These are phyloP conservation scores for Megaptera novaeangliae DNA, from an alignment of 2,113 vertebrate species.

Conservation along the genomic window DNA sequence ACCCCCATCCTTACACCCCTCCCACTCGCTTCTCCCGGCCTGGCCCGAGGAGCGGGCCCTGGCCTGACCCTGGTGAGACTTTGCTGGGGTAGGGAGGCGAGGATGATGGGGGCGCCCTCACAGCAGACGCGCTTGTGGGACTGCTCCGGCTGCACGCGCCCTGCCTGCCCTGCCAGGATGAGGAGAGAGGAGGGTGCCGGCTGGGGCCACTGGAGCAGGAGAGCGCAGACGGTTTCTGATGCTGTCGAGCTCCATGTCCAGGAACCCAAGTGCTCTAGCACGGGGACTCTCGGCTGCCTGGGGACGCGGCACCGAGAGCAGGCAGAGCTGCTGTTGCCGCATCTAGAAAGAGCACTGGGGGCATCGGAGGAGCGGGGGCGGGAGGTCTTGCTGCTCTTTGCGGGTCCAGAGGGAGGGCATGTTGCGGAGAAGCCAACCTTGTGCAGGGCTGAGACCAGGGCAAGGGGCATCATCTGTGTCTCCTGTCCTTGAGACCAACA, in stretches of 20 bases:
- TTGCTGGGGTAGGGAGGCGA: not conserved
- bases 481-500: rapidly evolving
- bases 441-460: not conserved
- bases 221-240: slow-evolving; percentile 13
- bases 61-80: not conserved
- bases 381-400: not conserved
- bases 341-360: not conserved
- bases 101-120: not conserved
- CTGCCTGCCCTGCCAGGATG: not conserved
- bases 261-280: not conserved
- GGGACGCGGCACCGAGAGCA: not conserved
- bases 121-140: not conserved
- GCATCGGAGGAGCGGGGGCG: not conserved
- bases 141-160: not conserved
- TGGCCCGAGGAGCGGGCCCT: not conserved
- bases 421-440: not conserved
- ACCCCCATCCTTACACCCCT: too few relatives aligned
- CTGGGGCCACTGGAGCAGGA: not conserved
- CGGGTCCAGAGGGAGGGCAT: not conserved
- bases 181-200: not conserved
- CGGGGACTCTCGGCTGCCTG: rapidly evolving
- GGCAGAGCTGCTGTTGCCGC: slow-evolving; percentile 42
- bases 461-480: not conserved
- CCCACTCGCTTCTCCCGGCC: not conserved
- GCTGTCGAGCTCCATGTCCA: not conserved